Conservation (phyloP, 2,797 vertebrate species). For the Squalus acanthias region DNA sequence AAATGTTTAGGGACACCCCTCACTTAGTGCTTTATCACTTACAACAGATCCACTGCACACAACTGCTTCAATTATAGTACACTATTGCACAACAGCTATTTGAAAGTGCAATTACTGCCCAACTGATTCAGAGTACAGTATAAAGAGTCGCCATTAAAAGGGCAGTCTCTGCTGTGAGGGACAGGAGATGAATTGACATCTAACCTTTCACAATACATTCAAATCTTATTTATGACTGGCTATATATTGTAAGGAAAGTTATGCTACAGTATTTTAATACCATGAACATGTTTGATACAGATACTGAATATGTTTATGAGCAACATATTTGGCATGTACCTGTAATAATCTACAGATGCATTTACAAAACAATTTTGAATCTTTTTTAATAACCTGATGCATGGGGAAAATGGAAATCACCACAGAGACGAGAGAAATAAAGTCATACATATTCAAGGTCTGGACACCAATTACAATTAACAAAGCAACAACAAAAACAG, state of each 20-base stretch:
- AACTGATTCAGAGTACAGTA: neutral
- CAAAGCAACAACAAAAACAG: neutral
- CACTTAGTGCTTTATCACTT: neutral
- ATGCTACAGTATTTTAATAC: neutral
- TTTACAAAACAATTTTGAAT: neutral
- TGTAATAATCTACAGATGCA: neutral
- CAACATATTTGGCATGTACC: neutral
- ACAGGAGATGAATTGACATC: neutral
- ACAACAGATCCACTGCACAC: neutral
- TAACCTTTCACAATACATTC: neutral
- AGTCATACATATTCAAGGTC: neutral
- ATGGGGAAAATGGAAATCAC: neutral
- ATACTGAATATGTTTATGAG: neutral
- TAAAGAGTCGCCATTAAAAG: neutral
- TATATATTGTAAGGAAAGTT: neutral
- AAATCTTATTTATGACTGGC: neutral
- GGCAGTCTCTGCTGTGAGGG: neutral
- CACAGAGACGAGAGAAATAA: neutral
- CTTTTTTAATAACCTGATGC: neutral
- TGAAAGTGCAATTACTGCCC: neutral
- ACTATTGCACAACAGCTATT: neutral
- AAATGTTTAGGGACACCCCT: neutral
- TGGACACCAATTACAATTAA: neutral
- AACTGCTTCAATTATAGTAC: neutral
- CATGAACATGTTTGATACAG: neutral